A percentile compares a stretch with the other conserved stretches of the same genome.
Conservation (phyloP, 2,888 invertebrate genomes). For the Embidobia sp. region DNA sequence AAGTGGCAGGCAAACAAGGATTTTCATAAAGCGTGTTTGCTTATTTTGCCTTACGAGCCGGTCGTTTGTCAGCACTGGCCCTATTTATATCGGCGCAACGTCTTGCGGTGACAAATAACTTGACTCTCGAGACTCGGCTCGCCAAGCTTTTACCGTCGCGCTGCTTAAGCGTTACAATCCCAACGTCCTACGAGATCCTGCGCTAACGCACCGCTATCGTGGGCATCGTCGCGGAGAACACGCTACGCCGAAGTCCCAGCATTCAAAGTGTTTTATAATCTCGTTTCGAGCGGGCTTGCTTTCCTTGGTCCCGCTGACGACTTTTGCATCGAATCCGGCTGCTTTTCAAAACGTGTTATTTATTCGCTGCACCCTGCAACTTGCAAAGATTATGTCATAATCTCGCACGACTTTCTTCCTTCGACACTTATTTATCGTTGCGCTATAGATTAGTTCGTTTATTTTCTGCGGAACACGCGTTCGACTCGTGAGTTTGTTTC, state of each 20-base stretch:
- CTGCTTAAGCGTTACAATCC: constrained; percentile 62
- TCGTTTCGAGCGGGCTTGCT: constrained; percentile 27
- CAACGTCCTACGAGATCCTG: constrained; percentile 55
- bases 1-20: constrained; percentile 39
- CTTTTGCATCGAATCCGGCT: constrained; percentile 28
- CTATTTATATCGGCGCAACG: constrained; percentile 76
- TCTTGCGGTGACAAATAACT: constrained; percentile 76
- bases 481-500: too few species aligned
- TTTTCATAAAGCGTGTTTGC: constrained; percentile 70
- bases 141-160: constrained; percentile 62
- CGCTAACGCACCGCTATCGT: constrained; percentile 62
- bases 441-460: constrained; percentile 11
- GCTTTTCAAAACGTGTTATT: constrained; percentile 24
- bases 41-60: constrained; percentile 76
- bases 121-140: constrained; percentile 68
- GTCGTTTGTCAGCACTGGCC: constrained; percentile 77
- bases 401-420: constrained; percentile 9
- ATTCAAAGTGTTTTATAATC: constrained; percentile 45
- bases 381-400: constrained; percentile 25
- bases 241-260: constrained; percentile 52
- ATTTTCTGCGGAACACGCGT: too few species aligned
- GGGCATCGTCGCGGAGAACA: constrained; percentile 55
- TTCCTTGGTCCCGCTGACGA: constrained; percentile 15
- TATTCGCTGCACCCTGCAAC: constrained; percentile 5
- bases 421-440: background rate